Base-by-base conservation (phyloP, 1,140 invertebrate species). In the Trichoplusia ni region DNA sequence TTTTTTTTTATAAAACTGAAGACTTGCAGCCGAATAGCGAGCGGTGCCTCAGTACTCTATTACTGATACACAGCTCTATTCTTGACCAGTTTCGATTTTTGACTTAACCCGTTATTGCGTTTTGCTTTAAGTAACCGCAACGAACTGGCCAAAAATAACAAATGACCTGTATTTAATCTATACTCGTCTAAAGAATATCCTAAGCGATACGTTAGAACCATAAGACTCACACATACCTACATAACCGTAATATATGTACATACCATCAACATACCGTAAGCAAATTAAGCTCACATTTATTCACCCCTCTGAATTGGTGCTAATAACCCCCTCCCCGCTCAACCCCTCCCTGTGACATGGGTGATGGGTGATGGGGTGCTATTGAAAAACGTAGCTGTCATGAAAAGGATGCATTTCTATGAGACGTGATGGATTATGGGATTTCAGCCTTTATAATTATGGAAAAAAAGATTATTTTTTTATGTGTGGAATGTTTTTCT, bases 201-300 rank as follows among this genome's bases (percentile, higher is more conserved):
- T n/a, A n/a, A n/a, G n/a, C 14, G 16, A 42, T n/a, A 7, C 44
- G 31, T 47, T 47, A 47, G 7, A 47, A 16, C 47, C 47, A 33
- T 47, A 27, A 47, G 23, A 7, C 7, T 23, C 19, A 54, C 21
- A 54, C 27, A 21, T 53, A 58, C 54, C 25, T 19, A 58, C 44
- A 64, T 63, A 68, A 61, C 58, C 64, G 42, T 75, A 77, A 82
- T 71, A 67, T 80, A 80, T 82, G 77, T 77, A 75, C 73, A 80
- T 78, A 82, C 73, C 71, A 75, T 70, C 62, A 64, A 63, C 53
- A 72, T 69, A 74, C 67, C 67, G 70, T 77, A 79, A 77, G 71
- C 76, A 81, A 82, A 82, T 80, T 80, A 82, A 78, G 73, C 74
- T 68, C 59, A 68, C 61, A 80, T 73, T n/a, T 82, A 82, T 82